Evolutionary conservation across 1,140 invertebrate genomes (phyloP).

Genomic region (Solenopsis fugax): DNA sequence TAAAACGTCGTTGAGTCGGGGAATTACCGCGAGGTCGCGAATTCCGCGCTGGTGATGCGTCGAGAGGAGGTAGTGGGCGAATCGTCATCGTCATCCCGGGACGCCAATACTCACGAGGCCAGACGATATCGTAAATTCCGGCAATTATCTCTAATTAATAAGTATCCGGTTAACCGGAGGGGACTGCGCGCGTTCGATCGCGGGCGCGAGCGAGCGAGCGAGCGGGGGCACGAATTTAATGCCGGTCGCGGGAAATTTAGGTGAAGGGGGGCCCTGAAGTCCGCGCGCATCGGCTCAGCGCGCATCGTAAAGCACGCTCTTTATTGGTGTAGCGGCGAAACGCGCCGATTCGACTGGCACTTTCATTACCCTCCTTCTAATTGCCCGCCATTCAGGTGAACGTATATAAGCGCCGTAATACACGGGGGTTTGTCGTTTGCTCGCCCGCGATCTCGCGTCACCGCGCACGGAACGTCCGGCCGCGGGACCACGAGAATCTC

Average conservation of each 20-base stretch:
- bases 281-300: constrained; percentile 47
- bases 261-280: constrained; percentile 74
- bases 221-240: constrained; percentile 78
- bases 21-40: constrained; percentile 12
- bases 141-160: constrained; percentile 84
- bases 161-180: constrained; percentile 77
- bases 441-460: constrained; percentile 78
- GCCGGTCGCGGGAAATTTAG: constrained; percentile 81
- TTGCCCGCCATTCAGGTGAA: constrained; percentile 83
- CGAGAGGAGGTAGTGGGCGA: constrained; percentile 12
- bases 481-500: constrained; percentile 46
- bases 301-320: constrained; percentile 79
- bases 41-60: background rate
- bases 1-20: background rate
- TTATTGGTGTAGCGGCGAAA: constrained; percentile 81
- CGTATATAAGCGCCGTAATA: constrained; percentile 79
- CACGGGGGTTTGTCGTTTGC: constrained; percentile 77
- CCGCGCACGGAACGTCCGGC: constrained; percentile 66
- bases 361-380: constrained; percentile 85
- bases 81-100: constrained; percentile 3
- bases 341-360: constrained; percentile 82
- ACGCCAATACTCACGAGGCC: constrained; percentile 59
- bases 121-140: constrained; percentile 82
- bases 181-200: constrained; percentile 4
- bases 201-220: constrained; percentile 40